phyloP scores from a whole-genome alignment of 2,797 vertebrate species.

The Microctenopoma lineatum region DNA sequence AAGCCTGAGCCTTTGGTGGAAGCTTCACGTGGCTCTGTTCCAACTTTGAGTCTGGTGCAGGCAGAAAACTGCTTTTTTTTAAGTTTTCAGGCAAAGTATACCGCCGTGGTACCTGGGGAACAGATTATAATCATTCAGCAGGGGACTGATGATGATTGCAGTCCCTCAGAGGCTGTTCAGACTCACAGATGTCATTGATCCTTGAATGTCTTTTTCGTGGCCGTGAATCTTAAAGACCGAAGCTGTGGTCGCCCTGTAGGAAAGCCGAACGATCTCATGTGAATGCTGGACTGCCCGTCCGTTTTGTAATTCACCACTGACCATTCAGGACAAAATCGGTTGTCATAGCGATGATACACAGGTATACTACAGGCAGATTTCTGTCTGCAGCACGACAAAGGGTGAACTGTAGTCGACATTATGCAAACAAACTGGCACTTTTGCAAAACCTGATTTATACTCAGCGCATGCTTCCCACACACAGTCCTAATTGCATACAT shows the following conservation, averaged over 20 bases:
- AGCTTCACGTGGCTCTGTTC: too few species aligned
- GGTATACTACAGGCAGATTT: slow-evolving; percentile 27
- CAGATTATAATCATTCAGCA: slow-evolving; percentile 8
- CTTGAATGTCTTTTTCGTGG: background rate
- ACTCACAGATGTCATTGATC: slow-evolving; percentile 33
- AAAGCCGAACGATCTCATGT: background rate
- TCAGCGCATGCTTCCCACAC: background rate
- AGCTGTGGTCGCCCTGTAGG: background rate
- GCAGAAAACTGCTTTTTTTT: too few species aligned
- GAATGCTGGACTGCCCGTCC: background rate
- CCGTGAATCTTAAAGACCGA: slow-evolving; percentile 27
- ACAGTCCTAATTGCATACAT: background rate
- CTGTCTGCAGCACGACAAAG: background rate
- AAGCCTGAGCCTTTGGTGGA: too few species aligned
- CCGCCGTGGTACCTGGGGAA: background rate
- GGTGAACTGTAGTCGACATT: slow-evolving; percentile 1
- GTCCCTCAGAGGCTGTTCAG: slow-evolving; percentile 12
- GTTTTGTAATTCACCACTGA: slow-evolving; percentile 14
- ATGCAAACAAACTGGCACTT: slow-evolving; percentile 3
- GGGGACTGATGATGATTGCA: slow-evolving; percentile 24
- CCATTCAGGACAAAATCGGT: slow-evolving; percentile 15
- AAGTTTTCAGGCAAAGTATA: background rate
- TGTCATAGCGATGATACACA: slow-evolving; percentile 42
- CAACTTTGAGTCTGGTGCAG: too few species aligned
- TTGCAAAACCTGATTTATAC: background rate